phyloP scores from a whole-genome alignment of 2,888 invertebrate genomes.

The Phyllotreta striolata region DNA sequence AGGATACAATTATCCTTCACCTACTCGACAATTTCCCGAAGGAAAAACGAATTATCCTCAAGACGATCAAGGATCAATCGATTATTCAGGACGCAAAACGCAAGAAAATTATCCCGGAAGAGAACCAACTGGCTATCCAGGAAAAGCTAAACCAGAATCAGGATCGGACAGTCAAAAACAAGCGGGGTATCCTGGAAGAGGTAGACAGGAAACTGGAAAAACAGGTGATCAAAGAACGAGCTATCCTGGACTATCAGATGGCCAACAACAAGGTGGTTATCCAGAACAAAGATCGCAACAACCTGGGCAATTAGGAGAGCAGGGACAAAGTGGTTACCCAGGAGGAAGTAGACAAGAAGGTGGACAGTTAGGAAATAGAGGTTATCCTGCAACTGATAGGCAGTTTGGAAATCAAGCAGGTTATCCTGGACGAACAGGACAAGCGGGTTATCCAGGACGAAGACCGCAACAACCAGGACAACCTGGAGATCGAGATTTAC shows the following conservation, averaged over 20 bases:
- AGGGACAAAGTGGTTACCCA: background rate
- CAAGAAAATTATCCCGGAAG: too few species aligned
- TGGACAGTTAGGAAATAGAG: too few species aligned
- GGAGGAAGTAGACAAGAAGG: background rate
- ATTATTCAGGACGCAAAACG: too few species aligned
- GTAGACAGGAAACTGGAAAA: conserved; percentile 53
- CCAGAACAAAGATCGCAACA: conserved; percentile 6
- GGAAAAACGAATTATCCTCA: conserved; percentile 7
- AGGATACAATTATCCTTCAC: conserved; percentile 80
- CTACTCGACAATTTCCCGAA: conserved; percentile 66
- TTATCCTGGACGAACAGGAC: conserved; percentile 6
- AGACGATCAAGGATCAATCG: background rate
- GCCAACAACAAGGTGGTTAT: conserved; percentile 13
- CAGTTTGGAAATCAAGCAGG: background rate
- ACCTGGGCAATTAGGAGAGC: conserved; percentile 14
- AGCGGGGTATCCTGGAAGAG: conserved; percentile 10
- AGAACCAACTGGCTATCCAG: too few species aligned
- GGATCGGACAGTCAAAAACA: conserved; percentile 37
- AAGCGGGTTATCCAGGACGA: conserved; percentile 6
- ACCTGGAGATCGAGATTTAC: conserved; percentile 17
- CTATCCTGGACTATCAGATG: conserved; percentile 41
- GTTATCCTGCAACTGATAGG: too few species aligned
- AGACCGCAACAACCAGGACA: background rate
- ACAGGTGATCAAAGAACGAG: too few species aligned
- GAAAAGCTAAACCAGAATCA: background rate